Percentiles rank a stretch among this genome's conserved stretches.
Evolutionary conservation across 2,113 vertebrate species (phyloP).

Genomic region (Crotalus horridus): DNA sequence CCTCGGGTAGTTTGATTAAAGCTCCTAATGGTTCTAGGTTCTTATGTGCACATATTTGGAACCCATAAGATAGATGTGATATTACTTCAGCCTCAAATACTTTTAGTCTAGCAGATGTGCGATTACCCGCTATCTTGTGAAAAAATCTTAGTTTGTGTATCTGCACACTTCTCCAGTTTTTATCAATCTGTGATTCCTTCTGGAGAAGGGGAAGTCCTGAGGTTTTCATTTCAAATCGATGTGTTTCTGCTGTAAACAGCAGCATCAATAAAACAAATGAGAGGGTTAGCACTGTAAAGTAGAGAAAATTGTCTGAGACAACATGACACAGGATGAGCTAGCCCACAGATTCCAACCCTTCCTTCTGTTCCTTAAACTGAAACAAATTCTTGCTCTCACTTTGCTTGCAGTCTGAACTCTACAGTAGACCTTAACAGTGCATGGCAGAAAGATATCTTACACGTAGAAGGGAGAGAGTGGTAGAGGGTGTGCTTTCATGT

Average conservation of each 20-base stretch:
- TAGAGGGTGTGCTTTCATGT: no score
- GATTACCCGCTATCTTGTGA: no score
- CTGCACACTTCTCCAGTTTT: background rate
- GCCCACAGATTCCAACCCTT: no score
- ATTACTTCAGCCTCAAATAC: background rate
- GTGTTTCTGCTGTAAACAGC: background rate
- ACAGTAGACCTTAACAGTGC: no score
- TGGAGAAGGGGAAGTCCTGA: background rate
- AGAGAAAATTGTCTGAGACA: no score
- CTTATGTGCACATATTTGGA: background rate
- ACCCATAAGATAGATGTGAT: background rate
- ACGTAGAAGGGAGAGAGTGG: no score
- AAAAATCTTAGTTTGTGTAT: background rate
- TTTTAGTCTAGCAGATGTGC: no score
- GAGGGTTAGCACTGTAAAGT: background rate
- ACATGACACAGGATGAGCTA: no score
- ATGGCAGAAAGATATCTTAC: no score
- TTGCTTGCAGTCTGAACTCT: no score
- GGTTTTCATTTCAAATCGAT: background rate
- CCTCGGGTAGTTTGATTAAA: background rate
- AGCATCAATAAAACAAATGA: background rate
- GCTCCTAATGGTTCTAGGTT: background rate
- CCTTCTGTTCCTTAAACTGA: no score
- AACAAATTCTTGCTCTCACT: no score
- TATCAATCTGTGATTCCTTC: background rate